A percentile compares a stretch with the other conserved stretches of the same genome.
Conservation (phyloP, 1,140 invertebrate genomes). For the Diuraphis noxia region DNA sequence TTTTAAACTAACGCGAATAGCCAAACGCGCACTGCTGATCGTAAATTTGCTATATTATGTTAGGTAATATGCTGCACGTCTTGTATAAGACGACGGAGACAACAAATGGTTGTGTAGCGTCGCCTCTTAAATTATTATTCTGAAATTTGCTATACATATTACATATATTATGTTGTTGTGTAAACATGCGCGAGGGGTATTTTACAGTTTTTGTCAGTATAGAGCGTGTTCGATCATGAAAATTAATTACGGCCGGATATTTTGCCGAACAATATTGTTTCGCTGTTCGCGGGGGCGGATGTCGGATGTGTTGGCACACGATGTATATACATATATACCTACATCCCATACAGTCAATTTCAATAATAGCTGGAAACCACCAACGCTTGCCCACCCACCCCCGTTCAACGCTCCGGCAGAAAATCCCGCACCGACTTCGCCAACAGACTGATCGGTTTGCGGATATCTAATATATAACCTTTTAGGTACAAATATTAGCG, state of each 20-base stretch:
- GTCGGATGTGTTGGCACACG: background rate
- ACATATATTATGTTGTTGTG: too few species aligned
- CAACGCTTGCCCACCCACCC: background rate
- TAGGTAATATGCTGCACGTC: too few species aligned
- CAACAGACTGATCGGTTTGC: background rate
- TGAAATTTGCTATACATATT: too few species aligned
- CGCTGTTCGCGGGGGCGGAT: background rate
- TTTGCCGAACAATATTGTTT: background rate
- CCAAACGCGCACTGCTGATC: too few species aligned
- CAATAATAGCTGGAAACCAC: constrained; percentile 2
- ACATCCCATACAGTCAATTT: background rate
- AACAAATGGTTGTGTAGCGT: too few species aligned
- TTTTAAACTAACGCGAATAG: too few species aligned
- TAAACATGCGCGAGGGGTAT: background rate
- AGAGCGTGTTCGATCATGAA: background rate
- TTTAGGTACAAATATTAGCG: background rate
- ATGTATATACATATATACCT: too few species aligned
- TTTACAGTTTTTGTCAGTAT: background rate
- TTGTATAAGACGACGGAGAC: too few species aligned
- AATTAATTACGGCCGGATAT: constrained; percentile 28
- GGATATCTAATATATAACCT: too few species aligned
- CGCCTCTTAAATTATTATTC: too few species aligned
- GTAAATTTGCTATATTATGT: too few species aligned
- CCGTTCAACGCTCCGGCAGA: background rate
- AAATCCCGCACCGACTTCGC: background rate